Evolutionary conservation across 2,113 vertebrate species (phyloP), one percentile per base, ranked within the genome.

Genomic region (Amia ocellicauda): DNA sequence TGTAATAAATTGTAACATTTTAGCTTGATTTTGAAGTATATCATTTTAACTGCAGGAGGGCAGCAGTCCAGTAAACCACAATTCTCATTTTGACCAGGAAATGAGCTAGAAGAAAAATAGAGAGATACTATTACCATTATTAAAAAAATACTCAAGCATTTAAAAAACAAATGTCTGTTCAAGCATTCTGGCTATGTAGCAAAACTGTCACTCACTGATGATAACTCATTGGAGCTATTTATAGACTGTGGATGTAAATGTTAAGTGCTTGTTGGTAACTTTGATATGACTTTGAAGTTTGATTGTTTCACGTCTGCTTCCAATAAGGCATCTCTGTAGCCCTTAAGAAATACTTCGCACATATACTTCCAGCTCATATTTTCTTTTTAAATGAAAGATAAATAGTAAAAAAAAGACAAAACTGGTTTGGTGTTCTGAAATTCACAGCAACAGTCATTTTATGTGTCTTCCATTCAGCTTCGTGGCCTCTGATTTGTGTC

Each of bases 171-270:
- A 58, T 56, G 51, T 7, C 24, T 57, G 41, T 59, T 60, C 19
- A 58, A 3, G 62, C 10, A 52, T 52, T 64, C 20, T 28, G 47
- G 22, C 52, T 47, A 56, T 22, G 66, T 56, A 60, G 45, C 22
- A 24, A 72, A 49, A 31, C 16, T 66, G 14, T 23, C 27, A 0
- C 51, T 71, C 40, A 68, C 28, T 29, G 69, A 41, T 66, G 40
- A 53, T 11, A 60, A 71, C 50, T 62, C 67, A 68, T 64, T 65
- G 60, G 66, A 61, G 2, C 27, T 71, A 59, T 80, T 73, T 74
- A 62, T 59, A 62, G 64, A 61, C 14, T 70, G 51, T 52, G 68
- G 70, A 64, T 67, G 61, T 27, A 45, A 42, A 20, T 58, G 65
- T 59, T 60, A 69, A 64, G 27, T 62, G 58, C 62, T 51, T 24